Percentiles rank a stretch among this genome's conserved stretches.
Conservation (phyloP, 1,140 invertebrate genomes). For the Neotoxoptera formosana region DNA sequence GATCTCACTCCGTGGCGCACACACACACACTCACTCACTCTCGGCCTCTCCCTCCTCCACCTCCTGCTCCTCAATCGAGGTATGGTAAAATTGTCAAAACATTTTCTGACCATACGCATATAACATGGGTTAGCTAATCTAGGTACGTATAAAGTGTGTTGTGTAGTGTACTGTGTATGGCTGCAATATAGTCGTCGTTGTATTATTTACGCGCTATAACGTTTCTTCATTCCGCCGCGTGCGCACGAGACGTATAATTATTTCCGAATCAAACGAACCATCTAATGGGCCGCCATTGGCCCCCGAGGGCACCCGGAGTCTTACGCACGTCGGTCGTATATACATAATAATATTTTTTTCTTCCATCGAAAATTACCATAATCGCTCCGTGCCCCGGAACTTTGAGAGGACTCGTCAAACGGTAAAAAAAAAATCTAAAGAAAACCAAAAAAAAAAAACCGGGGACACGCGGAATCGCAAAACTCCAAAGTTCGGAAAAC, state of each 20-base stretch:
- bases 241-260: constrained; percentile 37
- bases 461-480: not conserved
- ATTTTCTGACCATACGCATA: not conserved
- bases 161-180: not conserved
- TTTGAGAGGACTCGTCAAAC: not conserved
- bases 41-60: not conserved
- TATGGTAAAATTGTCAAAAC: constrained; percentile 8
- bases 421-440: not conserved
- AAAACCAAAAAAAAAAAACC: not conserved
- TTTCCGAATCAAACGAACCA: constrained; percentile 35
- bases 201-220: constrained; percentile 3
- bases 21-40: too few species aligned
- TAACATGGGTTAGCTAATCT: not conserved
- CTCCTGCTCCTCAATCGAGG: too few species aligned
- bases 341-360: not conserved
- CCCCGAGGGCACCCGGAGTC: not conserved
- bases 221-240: constrained; percentile 33
- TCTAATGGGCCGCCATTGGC: constrained; percentile 34
- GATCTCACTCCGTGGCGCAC: not conserved
- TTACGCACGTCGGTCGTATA: not conserved
- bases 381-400: not conserved
- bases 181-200: not conserved
- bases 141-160: not conserved
- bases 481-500: not conserved
- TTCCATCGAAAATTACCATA: constrained; percentile 6